These are phyloP conservation scores for Drosophila paracracens DNA, from an alignment of 2,888 invertebrate species.

Conservation along the genomic window DNA sequence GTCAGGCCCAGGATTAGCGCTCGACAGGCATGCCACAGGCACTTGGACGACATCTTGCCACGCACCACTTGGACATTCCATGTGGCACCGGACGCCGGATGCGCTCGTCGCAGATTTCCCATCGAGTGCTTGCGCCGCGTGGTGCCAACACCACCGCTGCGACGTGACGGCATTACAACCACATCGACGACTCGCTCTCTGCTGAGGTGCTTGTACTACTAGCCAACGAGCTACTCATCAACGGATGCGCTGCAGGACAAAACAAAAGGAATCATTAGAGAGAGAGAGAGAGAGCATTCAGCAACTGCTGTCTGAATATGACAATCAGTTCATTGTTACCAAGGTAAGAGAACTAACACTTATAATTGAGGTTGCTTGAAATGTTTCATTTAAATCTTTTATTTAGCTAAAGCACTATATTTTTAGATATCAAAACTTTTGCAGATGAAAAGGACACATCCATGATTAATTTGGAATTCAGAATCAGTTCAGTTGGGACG, in stretches of 20 bases:
- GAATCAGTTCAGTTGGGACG: neutral
- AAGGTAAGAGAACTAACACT: neutral
- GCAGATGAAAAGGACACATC: neutral
- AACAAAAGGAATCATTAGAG: slow-evolving; percentile 26
- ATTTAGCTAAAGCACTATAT: neutral
- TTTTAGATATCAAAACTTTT: neutral
- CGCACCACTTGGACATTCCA: slow-evolving; percentile 94
- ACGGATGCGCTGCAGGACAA: slow-evolving; percentile 31
- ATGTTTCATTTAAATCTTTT: neutral
- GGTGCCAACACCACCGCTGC: slow-evolving; percentile 79
- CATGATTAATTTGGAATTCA: no score
- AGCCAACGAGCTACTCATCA: slow-evolving; percentile 30
- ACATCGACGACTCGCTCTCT: slow-evolving; percentile 35
- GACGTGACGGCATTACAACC: slow-evolving; percentile 81
- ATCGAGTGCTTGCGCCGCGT: slow-evolving; percentile 83
- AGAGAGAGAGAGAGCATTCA: no score
- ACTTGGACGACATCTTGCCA: slow-evolving; percentile 94
- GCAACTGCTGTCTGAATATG: slow-evolving; percentile 5
- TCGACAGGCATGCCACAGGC: slow-evolving; percentile 97
- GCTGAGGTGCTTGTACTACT: slow-evolving; percentile 10
- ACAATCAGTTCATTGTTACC: slow-evolving; percentile 23
- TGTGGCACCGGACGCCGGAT: slow-evolving; percentile 92
- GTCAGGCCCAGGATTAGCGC: slow-evolving; percentile 94
- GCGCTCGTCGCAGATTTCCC: slow-evolving; percentile 89
- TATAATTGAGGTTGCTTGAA: neutral